A percentile compares a stretch with the other conserved stretches of the same genome.
Conservation (phyloP, 2,797 vertebrate species). For the Lithobates pipiens region DNA sequence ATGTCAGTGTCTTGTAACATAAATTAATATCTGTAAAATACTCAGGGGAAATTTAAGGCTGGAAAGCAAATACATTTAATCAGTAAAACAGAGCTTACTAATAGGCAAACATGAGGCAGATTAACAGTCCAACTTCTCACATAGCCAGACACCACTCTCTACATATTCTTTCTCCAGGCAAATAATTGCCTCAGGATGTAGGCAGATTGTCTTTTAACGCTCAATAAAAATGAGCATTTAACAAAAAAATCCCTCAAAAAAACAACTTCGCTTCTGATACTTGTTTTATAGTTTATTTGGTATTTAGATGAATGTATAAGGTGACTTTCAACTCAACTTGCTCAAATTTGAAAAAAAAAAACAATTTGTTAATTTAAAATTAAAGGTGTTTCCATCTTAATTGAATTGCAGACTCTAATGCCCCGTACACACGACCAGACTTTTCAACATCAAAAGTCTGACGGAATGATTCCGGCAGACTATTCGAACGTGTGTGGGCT, state of each 20-base stretch:
- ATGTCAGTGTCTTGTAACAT: conserved; percentile 53
- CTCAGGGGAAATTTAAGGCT: conserved; percentile 49
- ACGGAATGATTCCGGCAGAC: no score
- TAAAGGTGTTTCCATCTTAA: no score
- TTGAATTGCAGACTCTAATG: no score
- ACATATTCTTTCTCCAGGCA: conserved; percentile 25
- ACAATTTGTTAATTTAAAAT: no score
- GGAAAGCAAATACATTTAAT: conserved; percentile 54
- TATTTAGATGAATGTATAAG: conserved; percentile 3
- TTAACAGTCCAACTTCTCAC: conserved; percentile 33
- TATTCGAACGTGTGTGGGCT: no score
- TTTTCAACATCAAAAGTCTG: no score
- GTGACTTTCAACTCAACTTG: conserved; percentile 23
- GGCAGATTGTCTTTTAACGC: conserved; percentile 34
- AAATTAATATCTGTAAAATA: conserved; percentile 37
- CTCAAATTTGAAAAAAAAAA: background rate
- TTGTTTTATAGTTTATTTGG: conserved; percentile 9
- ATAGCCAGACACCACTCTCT: background rate
- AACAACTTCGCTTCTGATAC: conserved; percentile 14
- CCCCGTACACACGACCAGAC: no score
- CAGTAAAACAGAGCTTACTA: conserved; percentile 43
- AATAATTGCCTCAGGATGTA: conserved; percentile 36
- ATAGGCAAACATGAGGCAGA: conserved; percentile 35
- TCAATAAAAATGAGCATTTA: conserved; percentile 37
- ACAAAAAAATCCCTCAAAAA: conserved; percentile 24